Conservation (phyloP, 2,113 vertebrate genomes). For the Sinosuthora webbiana region DNA sequence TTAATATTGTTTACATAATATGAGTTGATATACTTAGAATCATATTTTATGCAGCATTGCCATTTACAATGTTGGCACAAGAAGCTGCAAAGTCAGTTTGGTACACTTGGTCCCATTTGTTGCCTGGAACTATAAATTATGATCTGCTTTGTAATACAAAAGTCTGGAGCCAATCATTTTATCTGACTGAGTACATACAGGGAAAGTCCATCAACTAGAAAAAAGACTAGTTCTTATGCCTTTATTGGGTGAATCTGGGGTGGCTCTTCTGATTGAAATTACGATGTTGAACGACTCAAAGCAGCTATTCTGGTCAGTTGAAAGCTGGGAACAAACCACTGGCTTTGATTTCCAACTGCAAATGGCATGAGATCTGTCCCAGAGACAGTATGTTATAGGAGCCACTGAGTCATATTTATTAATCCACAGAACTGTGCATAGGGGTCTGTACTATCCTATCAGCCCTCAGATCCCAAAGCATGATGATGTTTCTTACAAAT, state of each 20-base stretch:
- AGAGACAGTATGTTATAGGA: not conserved
- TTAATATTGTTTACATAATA: not conserved
- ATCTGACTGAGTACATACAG: not conserved
- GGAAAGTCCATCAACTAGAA: not conserved
- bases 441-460: not conserved
- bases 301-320: not conserved
- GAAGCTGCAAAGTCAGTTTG: not conserved
- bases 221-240: not conserved
- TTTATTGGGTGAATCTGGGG: not conserved
- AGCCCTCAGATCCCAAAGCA: not conserved
- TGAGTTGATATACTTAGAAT: not conserved
- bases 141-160: not conserved
- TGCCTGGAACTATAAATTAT: not conserved
- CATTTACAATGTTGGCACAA: not conserved
- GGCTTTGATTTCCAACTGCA: not conserved
- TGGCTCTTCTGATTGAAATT: not conserved
- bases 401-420: not conserved
- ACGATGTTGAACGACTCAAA: accelerated
- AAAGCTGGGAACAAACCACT: not conserved
- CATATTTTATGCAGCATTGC: not conserved
- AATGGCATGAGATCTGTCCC: not conserved
- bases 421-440: not conserved
- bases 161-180: not conserved
- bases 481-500: not conserved
- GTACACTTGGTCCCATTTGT: not conserved